phyloP scores from a whole-genome alignment of 2,888 invertebrate genomes.

The Volucella zonaria region DNA sequence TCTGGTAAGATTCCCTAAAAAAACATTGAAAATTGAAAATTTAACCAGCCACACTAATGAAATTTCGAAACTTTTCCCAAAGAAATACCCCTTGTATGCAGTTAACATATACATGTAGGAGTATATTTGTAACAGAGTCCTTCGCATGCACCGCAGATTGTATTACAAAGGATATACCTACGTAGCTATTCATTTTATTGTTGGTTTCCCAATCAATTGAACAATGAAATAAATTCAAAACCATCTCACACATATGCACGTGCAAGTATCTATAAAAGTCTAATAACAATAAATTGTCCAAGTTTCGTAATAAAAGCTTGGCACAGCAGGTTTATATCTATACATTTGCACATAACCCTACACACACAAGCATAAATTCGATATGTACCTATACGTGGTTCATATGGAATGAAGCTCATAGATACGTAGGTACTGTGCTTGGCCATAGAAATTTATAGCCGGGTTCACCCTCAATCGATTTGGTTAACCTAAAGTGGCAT shows the following conservation, averaged over 20 bases:
- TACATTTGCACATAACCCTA: background rate
- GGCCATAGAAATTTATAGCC: slow-evolving; percentile 64
- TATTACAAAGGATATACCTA: background rate
- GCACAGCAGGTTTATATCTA: slow-evolving; percentile 10
- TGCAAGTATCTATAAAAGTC: slow-evolving; percentile 31
- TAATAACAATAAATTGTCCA: slow-evolving; percentile 64
- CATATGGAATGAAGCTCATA: background rate
- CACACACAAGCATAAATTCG: background rate
- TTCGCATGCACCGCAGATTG: background rate
- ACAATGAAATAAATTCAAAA: slow-evolving; percentile 60
- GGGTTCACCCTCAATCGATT: slow-evolving; percentile 65
- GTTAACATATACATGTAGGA: too few relatives aligned
- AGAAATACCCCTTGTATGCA: too few relatives aligned
- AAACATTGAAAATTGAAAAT: too few relatives aligned
- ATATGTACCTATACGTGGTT: background rate
- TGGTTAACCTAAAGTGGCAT: slow-evolving; percentile 71
- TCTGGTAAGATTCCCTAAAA: too few relatives aligned
- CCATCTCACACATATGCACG: slow-evolving; percentile 8
- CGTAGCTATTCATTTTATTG: slow-evolving; percentile 54
- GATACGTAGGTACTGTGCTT: slow-evolving; percentile 23
- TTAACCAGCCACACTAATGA: too few relatives aligned
- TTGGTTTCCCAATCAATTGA: slow-evolving; percentile 38
- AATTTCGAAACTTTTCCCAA: too few relatives aligned
- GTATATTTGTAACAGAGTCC: too few relatives aligned
- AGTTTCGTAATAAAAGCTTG: slow-evolving; percentile 65